Evolutionary conservation across 2,888 invertebrate genomes (phyloP), one percentile per base, ranked within the genome.

Genomic region (Byasa hedistus): DNA sequence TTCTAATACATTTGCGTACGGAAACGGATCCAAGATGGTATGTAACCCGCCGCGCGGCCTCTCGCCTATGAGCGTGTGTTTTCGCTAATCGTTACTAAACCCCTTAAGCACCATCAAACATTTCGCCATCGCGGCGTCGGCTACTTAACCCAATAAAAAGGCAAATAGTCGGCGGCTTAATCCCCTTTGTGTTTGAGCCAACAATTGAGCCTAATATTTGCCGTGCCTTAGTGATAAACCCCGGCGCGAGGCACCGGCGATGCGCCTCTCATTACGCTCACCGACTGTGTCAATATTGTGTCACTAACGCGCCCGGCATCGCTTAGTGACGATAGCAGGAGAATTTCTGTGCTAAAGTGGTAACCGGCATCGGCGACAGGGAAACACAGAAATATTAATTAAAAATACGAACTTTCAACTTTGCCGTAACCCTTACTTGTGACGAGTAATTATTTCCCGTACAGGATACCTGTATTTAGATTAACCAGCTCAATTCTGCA

Each of bases 211-310:
- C 82, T 77, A 82, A 86, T 85, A 84, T 86, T 84, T 81, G 78
- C 80, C 76, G 79, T 83, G 82, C 79, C 79, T 81, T 76, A 76
- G 75, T 73, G 82, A 79, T 84, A 84, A 76, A 73, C 76, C 32
- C 36, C 76, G 10, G 77, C 84, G 82, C 81, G 82, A 81, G 72
- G 81, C 71, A 66, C 8, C 57, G 12, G 72, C 71, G 69, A 80
- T 72, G 79, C 32, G 73, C 71, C 76, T 81, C 74, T 83, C 82
- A 80, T 80, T 79, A 78, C 78, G 72, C 72, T 32, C 32, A 7
- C 32, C 74, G 69, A 73, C 78, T 80, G 81, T 85, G 84, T 85
- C 85, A 86, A 84, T 86, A 85, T 87, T 86, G 81, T 79, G 82
- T 76, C 78, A 72, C 73, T 74, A 73, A 76, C 60, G 58, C 52